A percentile compares a stretch with the other conserved stretches of the same genome.
phyloP scores from a whole-genome alignment of 2,888 invertebrate species.

The Sclerodermus sp. region DNA sequence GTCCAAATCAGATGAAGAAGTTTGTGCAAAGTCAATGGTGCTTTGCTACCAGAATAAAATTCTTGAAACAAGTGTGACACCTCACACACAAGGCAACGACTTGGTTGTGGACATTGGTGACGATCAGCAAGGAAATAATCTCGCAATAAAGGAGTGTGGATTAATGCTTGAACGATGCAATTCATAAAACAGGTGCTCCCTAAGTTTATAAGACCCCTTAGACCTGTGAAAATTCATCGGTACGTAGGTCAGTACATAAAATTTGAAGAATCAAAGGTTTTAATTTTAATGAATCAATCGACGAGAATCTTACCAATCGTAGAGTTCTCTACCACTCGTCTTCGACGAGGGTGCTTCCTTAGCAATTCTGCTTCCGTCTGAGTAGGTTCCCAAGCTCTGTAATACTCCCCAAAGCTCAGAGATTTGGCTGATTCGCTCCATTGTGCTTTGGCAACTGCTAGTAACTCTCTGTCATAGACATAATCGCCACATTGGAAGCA shows the following conservation, averaged over 20 bases:
- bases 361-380: constrained; percentile 76
- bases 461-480: constrained; percentile 77
- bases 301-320: constrained; percentile 66
- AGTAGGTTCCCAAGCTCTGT: constrained; percentile 75
- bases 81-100: constrained; percentile 92
- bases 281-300: not conserved
- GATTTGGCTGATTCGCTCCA: constrained; percentile 56
- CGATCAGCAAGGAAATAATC: constrained; percentile 95
- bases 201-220: constrained; percentile 92
- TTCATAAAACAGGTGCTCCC: constrained; percentile 99
- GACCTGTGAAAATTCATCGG: constrained; percentile 60
- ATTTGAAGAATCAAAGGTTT: constrained; percentile 1
- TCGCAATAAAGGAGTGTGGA: constrained; percentile 90
- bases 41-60: constrained; percentile 89
- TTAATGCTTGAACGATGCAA: constrained; percentile 89
- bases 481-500: constrained; percentile 92
- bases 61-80: constrained; percentile 94
- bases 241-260: not conserved
- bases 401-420: constrained; percentile 53
- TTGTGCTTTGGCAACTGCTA: constrained; percentile 52
- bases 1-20: constrained; percentile 94
- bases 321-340: constrained; percentile 78
- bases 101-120: constrained; percentile 80
- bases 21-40: constrained; percentile 85
- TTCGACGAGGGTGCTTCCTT: constrained; percentile 73